These are phyloP conservation scores for Hormiphora californensis DNA, from an alignment of 37 sponge, comb jelly and placozoan species.

Conservation along the genomic window DNA sequence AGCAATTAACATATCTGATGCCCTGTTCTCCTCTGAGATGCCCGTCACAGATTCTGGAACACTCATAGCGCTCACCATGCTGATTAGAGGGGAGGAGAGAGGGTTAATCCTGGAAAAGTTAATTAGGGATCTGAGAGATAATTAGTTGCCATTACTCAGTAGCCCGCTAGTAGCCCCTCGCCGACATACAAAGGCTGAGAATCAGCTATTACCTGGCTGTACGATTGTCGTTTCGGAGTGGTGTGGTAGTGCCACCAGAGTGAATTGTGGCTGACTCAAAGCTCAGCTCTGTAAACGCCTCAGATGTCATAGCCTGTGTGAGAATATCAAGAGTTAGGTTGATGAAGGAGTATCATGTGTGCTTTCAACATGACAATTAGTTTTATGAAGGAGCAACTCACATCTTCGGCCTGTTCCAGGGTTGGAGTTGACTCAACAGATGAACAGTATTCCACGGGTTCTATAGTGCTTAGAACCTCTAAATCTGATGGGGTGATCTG, in stretches of 20 bases:
- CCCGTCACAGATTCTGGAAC: neutral
- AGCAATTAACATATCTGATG: neutral
- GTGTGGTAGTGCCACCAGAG: neutral
- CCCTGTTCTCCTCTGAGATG: neutral
- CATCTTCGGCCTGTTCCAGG: neutral
- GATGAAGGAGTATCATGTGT: too few species aligned
- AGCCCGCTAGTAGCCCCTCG: too few species aligned
- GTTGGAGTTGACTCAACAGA: slow-evolving; percentile 17
- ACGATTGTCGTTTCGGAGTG: neutral
- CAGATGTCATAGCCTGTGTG: neutral
- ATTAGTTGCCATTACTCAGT: too few species aligned
- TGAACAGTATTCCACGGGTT: slow-evolving; percentile 14
- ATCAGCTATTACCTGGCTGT: neutral
- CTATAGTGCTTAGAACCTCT: neutral
- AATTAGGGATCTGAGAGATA: too few species aligned
- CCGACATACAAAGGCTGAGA: too few species aligned
- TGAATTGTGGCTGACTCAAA: neutral
- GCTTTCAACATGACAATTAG: too few species aligned
- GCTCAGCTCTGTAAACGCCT: neutral
- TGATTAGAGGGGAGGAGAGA: neutral
- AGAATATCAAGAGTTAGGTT: neutral
- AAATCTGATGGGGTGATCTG: neutral
- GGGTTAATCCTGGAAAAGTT: too few species aligned
- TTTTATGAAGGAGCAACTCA: too few species aligned
- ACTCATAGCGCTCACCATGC: neutral